phyloP scores from a whole-genome alignment of 2,888 invertebrate genomes.

The Hemistola chrysoprasaria region DNA sequence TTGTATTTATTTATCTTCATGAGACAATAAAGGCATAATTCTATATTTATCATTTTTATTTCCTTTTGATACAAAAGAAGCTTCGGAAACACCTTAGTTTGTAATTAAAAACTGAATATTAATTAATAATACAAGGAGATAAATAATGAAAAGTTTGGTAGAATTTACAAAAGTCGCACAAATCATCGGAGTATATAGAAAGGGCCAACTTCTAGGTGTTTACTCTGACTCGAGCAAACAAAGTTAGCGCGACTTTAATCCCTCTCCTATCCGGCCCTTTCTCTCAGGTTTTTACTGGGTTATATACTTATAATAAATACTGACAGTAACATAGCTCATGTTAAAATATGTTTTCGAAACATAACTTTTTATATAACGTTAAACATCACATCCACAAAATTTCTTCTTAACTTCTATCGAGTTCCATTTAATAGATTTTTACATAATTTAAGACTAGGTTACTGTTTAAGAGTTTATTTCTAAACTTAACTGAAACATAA shows the following conservation, averaged over 20 bases:
- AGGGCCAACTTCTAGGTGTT: conserved; percentile 21
- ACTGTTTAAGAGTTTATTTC: not conserved
- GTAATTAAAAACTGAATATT: not conserved
- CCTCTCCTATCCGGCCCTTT: conserved; percentile 12
- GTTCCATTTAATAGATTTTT: too few species aligned
- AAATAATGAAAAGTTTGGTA: not conserved
- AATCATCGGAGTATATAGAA: conserved; percentile 23
- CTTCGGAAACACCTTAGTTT: not conserved
- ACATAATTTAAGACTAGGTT: too few species aligned
- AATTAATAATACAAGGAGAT: conserved; percentile 7
- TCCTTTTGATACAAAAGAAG: not conserved
- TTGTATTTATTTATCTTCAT: conserved; percentile 17
- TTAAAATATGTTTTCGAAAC: too few species aligned
- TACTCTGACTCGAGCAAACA: conserved; percentile 21
- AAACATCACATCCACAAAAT: too few species aligned
- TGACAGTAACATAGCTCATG: too few species aligned
- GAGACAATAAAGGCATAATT: conserved; percentile 21
- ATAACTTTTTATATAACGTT: too few species aligned
- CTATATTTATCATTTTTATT: conserved; percentile 15
- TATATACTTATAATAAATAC: too few species aligned
- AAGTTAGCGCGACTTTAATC: conserved; percentile 23
- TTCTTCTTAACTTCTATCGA: too few species aligned
- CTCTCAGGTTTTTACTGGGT: conserved; percentile 10
- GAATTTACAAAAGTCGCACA: conserved; percentile 18
- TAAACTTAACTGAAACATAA: not conserved